These are phyloP conservation scores for Cathartes aura DNA, from an alignment of 2,113 vertebrate genomes.

Conservation along the genomic window DNA sequence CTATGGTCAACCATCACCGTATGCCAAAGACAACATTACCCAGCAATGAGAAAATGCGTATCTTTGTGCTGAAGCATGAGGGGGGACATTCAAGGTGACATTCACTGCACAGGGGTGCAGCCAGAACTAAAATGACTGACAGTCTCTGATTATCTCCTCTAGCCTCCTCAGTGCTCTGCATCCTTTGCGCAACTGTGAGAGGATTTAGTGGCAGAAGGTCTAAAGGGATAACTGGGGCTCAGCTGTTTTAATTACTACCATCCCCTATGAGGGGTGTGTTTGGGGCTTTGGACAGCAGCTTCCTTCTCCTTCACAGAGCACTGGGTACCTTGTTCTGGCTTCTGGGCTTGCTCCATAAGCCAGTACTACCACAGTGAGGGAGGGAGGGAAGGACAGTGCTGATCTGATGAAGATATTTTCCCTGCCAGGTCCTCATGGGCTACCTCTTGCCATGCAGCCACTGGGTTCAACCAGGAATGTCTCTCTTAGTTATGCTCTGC, in stretches of 20 bases:
- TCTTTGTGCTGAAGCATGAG: background rate
- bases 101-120: background rate
- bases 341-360: background rate
- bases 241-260: background rate
- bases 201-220: background rate
- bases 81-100: background rate
- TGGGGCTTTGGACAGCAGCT: background rate
- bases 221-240: background rate
- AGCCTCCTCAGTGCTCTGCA: background rate
- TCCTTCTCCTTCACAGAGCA: background rate
- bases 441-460: background rate
- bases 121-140: background rate
- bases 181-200: background rate
- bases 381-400: background rate
- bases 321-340: background rate
- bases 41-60: fast-evolving
- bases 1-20: background rate
- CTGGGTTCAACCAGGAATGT: background rate
- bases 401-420: background rate
- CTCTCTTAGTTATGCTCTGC: background rate
- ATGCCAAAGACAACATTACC: background rate
- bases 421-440: background rate
- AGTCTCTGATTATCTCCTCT: background rate
- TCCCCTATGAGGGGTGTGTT: fast-evolving
- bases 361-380: background rate